Conservation (phyloP, 2,888 invertebrate genomes). For the Spicauda simplicius region DNA sequence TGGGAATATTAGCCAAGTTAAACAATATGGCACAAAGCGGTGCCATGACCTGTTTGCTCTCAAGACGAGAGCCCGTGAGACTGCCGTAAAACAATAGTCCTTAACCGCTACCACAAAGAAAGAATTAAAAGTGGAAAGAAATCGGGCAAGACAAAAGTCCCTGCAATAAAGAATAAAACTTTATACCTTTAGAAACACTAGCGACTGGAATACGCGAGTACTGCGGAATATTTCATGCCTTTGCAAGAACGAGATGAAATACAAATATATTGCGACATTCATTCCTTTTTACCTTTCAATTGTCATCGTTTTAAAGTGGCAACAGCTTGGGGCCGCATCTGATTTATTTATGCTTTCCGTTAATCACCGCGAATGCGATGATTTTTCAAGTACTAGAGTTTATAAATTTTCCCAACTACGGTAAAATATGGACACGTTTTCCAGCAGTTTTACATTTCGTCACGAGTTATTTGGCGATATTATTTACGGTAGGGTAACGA, state of each 20-base stretch:
- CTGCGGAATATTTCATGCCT: constrained; percentile 39
- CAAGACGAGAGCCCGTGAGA: constrained; percentile 69
- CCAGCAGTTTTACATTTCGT: constrained; percentile 32
- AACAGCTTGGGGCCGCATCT: constrained; percentile 37
- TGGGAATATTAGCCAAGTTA: constrained; percentile 69
- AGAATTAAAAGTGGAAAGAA: constrained; percentile 60
- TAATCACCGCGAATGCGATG: constrained; percentile 35
- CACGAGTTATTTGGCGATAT: constrained; percentile 19
- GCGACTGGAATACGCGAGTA: constrained; percentile 41
- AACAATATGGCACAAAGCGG: constrained; percentile 71
- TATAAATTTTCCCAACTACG: constrained; percentile 28
- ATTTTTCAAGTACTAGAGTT: constrained; percentile 38
- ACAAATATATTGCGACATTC: constrained; percentile 33
- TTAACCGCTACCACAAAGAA: constrained; percentile 57
- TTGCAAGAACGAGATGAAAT: constrained; percentile 20
- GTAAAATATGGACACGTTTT: constrained; percentile 33
- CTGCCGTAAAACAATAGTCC: constrained; percentile 63
- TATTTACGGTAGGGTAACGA: constrained; percentile 21
- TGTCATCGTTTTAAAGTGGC: constrained; percentile 37
- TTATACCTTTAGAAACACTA: constrained; percentile 43
- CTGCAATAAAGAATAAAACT: constrained; percentile 32
- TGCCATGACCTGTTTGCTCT: constrained; percentile 68
- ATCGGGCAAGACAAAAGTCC: constrained; percentile 51
- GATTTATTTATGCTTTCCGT: constrained; percentile 38
- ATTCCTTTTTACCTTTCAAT: constrained; percentile 33